Evolutionary conservation across 2,797 vertebrate species (phyloP).

Genomic region (Circus cinereus): DNA sequence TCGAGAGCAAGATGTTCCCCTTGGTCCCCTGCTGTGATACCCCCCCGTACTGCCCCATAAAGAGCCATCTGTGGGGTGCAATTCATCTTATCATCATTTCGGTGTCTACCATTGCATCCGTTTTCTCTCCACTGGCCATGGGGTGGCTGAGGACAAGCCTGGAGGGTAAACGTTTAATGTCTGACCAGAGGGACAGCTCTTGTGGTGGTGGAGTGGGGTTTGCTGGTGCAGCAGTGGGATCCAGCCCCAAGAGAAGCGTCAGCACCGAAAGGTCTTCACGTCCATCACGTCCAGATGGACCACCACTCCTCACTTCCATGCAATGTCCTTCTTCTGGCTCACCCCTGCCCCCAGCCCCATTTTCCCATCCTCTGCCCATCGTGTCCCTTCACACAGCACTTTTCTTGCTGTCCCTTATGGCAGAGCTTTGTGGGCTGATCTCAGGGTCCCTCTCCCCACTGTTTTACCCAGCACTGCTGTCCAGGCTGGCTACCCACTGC

Average conservation of each 20-base stretch:
- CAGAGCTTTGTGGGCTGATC: not conserved
- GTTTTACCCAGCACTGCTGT: not conserved
- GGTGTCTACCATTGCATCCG: fast-evolving
- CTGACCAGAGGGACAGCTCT: not conserved
- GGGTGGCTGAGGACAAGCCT: not conserved
- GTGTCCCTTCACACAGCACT: not conserved
- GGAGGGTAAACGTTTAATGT: fast-evolving
- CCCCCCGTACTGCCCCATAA: fast-evolving
- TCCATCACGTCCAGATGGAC: fast-evolving
- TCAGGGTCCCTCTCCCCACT: not conserved
- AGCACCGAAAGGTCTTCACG: fast-evolving
- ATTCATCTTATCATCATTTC: too few species aligned
- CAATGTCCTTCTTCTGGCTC: not conserved
- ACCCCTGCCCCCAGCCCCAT: not conserved
- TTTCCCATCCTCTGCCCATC: not conserved
- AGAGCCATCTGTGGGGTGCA: not conserved
- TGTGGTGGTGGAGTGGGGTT: not conserved
- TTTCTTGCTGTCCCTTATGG: not conserved
- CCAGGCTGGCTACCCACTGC: not conserved
- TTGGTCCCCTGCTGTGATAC: not conserved
- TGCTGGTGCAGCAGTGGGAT: not conserved
- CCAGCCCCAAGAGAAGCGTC: not conserved
- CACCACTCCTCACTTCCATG: not conserved
- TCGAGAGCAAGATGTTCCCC: not conserved
- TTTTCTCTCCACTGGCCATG: not conserved